Base-by-base conservation (phyloP, 2,113 vertebrate genomes). In the Mus pahari region DNA sequence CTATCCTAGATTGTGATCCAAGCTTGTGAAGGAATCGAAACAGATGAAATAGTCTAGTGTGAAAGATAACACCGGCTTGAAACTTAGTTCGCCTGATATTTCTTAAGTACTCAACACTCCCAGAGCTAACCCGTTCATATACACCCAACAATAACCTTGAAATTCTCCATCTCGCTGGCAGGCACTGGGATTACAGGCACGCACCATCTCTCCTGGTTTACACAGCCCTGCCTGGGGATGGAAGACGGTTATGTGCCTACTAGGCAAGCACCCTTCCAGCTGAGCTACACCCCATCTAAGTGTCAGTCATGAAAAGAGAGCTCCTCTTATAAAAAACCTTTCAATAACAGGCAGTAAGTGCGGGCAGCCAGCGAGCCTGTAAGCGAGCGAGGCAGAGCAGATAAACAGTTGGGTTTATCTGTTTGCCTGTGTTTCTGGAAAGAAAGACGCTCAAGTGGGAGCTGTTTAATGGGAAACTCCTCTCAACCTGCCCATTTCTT, bases 401-500 rank as follows among this genome's bases (percentile, higher is more conserved):
- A 48, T 48, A 48, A 48, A 48, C 75, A 19, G 62, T 86, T 87
- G n/a, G 7, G 39, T 70, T 84, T 74, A 58, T 75, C 88, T 95
- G 22, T 45, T 93, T 88, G 90, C 71, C 79, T 81, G 58, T 64
- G 64, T 75, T 91, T 95, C 75, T 60, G 42, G 45, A 70, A 86
- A 42, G 75, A 92, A 88, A 89, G 17, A 95, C 26, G 7, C 31
- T 93, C 60, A 79, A 14, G 9, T 31, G 89, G 86, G 11, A 70
- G n/a, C 9, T 89, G 58, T 81, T 78, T 87, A 28, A 3, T 78
- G 36, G 87, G 22, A 9, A 58, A 36, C 8, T 86, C 58, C 39
- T 97, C 53, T 97, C 53, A 82, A 64, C 28, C 24, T 86, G 62
- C 60, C 77, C 74, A 89, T 53, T 22, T 73, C 19, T 55, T 70